These are phyloP conservation scores for Pantherophis guttatus DNA, from an alignment of 2,113 vertebrate species.

Conservation along the genomic window DNA sequence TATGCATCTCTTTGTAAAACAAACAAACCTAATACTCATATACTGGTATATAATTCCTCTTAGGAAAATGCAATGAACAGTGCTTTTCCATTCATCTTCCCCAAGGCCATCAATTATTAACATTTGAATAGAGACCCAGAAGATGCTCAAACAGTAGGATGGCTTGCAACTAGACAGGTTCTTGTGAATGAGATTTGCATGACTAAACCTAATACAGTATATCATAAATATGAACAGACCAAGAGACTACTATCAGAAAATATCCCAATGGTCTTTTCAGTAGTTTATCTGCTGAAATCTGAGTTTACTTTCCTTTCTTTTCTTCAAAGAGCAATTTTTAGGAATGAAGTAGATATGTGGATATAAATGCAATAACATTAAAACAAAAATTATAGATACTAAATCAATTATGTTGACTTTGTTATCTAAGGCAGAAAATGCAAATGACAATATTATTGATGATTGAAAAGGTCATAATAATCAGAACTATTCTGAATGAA, in stretches of 20 bases:
- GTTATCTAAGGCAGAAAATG: not conserved
- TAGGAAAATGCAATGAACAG: constrained; percentile 39
- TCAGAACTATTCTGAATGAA: not conserved
- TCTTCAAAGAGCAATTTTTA: not conserved
- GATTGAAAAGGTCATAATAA: not conserved
- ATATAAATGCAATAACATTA: not conserved
- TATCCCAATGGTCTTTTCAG: rapidly evolving
- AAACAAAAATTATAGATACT: not conserved
- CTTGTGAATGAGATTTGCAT: constrained; percentile 2
- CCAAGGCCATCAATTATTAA: constrained; percentile 58
- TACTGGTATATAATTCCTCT: constrained; percentile 38
- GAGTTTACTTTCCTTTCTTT: not conserved
- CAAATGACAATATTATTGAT: not conserved
- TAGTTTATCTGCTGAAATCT: not conserved
- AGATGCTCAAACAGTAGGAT: not conserved
- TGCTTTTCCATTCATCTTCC: constrained; percentile 48
- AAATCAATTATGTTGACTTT: not conserved
- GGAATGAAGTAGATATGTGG: not conserved
- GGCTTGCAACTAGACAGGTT: constrained; percentile 8
- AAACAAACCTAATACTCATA: constrained; percentile 29
- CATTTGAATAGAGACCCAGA: constrained; percentile 8
- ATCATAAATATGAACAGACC: not conserved
- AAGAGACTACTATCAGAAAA: rapidly evolving
- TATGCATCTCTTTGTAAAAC: constrained; percentile 17
- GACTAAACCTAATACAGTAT: not conserved